Percentiles rank a stretch among this genome's conserved stretches.
phyloP scores from a whole-genome alignment of 1,140 invertebrate genomes.

The Stratiolaelaps scimitus region DNA sequence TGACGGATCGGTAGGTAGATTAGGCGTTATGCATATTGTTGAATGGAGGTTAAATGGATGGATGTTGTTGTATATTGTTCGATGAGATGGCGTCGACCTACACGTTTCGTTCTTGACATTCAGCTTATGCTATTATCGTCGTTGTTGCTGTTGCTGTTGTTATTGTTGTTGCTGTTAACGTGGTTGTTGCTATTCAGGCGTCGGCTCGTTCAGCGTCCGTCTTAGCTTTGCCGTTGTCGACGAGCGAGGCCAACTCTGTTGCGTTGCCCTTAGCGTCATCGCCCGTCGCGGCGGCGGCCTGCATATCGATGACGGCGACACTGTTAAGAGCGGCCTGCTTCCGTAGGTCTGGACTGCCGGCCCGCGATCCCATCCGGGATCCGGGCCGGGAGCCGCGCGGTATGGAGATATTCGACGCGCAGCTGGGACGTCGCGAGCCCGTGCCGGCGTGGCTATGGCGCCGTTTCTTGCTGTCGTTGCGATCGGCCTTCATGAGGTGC shows the following conservation, averaged over 20 bases:
- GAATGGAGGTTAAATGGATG: too few species aligned
- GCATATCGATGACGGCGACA: conserved; percentile 12
- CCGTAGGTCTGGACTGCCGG: conserved; percentile 26
- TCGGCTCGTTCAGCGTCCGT: too few species aligned
- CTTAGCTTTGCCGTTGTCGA: neutral
- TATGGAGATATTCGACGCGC: conserved; percentile 22
- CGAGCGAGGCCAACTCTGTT: conserved; percentile 16
- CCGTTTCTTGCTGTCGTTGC: conserved; percentile 20
- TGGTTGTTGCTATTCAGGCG: too few species aligned
- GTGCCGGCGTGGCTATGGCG: conserved; percentile 27
- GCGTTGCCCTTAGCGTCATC: conserved; percentile 1
- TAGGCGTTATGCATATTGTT: too few species aligned
- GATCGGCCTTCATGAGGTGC: conserved; percentile 34
- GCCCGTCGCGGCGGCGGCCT: neutral
- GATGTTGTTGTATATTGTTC: too few species aligned
- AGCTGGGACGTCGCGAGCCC: conserved; percentile 21
- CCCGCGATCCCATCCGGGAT: conserved; percentile 11
- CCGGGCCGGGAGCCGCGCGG: conserved; percentile 21
- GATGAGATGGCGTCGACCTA: too few species aligned
- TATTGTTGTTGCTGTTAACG: too few species aligned
- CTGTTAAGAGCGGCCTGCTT: conserved; percentile 24
- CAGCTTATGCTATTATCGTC: too few species aligned
- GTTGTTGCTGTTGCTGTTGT: too few species aligned
- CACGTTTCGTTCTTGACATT: too few species aligned
- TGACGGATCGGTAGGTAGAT: too few species aligned